phyloP scores from a whole-genome alignment of 1,140 invertebrate species.

The Heliothis virescens region DNA sequence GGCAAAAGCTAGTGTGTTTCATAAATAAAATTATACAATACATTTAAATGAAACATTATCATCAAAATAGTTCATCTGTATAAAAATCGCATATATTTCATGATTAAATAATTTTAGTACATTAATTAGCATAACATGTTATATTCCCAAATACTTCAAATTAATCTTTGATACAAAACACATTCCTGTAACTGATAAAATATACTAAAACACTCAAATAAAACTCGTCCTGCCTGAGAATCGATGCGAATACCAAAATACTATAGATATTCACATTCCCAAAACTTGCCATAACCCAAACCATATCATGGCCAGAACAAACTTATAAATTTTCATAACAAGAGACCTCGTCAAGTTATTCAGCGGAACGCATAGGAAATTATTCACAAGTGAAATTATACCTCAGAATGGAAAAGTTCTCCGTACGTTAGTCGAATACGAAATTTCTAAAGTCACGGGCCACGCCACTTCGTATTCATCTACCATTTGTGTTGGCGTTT shows the following conservation, averaged over 20 bases:
- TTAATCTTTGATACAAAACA: no score
- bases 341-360: slow-evolving; percentile 51
- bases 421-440: slow-evolving; percentile 55
- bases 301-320: slow-evolving; percentile 37
- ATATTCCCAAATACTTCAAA: no score
- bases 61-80: no score
- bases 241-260: background rate
- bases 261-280: background rate
- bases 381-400: slow-evolving; percentile 53
- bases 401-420: slow-evolving; percentile 50
- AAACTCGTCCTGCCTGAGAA: no score
- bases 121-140: no score
- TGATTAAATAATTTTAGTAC: no score
- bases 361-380: slow-evolving; percentile 48
- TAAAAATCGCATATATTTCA: no score
- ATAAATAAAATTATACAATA: no score
- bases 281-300: slow-evolving; percentile 43
- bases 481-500: slow-evolving; percentile 38
- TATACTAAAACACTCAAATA: no score
- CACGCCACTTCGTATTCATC: slow-evolving; percentile 44
- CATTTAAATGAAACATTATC: no score
- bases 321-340: slow-evolving; percentile 50
- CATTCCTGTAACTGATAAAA: no score
- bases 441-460: slow-evolving; percentile 44
- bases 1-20: no score